A percentile compares a stretch with the other conserved stretches of the same genome.
Evolutionary conservation across 92 coral and sea anemone genomes (phyloP).

Genomic region (Nematostella vectensis): DNA sequence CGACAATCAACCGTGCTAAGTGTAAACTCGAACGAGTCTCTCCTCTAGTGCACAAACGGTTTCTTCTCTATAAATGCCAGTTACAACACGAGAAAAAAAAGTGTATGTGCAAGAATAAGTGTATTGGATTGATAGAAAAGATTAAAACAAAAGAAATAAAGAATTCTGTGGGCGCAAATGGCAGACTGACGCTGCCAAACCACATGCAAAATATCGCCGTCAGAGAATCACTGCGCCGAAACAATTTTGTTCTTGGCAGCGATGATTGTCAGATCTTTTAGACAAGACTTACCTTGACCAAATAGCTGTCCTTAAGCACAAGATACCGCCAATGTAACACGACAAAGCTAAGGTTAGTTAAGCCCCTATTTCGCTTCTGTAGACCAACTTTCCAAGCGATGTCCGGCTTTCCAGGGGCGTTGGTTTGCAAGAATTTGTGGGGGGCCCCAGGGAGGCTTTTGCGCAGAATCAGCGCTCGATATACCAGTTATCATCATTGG

Average conservation of each 20-base stretch:
- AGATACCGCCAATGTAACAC: constrained; percentile 28
- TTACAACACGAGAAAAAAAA: no score
- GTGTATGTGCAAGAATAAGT: no score
- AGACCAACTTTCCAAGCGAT: constrained; percentile 25
- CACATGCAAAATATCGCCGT: constrained; percentile 23
- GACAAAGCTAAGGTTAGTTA: constrained; percentile 10
- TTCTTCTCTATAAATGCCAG: no score
- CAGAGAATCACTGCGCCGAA: constrained; percentile 3
- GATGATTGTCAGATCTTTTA: not conserved
- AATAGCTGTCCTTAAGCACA: constrained; percentile 4
- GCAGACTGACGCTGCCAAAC: constrained; percentile 20
- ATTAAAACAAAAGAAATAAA: no score
- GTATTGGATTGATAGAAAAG: no score
- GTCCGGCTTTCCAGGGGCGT: constrained; percentile 96
- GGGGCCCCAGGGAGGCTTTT: constrained; percentile 78
- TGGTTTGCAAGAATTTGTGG: constrained; percentile 65
- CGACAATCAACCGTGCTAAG: no score
- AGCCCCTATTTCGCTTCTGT: constrained; percentile 4
- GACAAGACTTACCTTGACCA: constrained; percentile 22
- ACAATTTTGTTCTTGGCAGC: no score
- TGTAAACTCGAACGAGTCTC: no score
- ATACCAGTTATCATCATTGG: constrained; percentile 38
- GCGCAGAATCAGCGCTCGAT: constrained; percentile 49
- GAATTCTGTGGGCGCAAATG: constrained; percentile 12
- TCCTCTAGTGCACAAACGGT: no score